phyloP scores from a whole-genome alignment of 1,140 invertebrate genomes.

The Neodiprion fabricii region DNA sequence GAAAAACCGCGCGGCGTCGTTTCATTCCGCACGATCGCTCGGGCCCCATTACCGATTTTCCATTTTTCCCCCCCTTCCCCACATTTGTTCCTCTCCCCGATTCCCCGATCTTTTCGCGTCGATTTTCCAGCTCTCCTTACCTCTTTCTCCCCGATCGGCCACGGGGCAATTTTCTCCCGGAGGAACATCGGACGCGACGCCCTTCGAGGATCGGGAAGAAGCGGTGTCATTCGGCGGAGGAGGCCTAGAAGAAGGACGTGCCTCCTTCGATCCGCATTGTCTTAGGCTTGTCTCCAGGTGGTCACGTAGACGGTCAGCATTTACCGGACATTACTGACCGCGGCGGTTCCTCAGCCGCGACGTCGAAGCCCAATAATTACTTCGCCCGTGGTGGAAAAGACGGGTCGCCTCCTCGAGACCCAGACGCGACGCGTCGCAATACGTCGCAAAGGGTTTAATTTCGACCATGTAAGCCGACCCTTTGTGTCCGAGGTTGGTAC shows the following conservation, averaged over 20 bases:
- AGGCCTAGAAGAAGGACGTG: not conserved
- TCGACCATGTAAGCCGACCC: conserved; percentile 41
- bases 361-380: conserved; percentile 36
- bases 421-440: conserved; percentile 30
- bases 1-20: not conserved
- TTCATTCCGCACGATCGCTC: conserved; percentile 39
- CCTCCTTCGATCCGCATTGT: not conserved
- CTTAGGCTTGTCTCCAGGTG: conserved; percentile 1
- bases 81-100: not conserved
- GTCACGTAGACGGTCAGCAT: conserved; percentile 49
- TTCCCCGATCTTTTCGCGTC: conserved; percentile 27
- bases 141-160: not conserved
- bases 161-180: not conserved
- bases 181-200: not conserved
- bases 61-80: conserved; percentile 16
- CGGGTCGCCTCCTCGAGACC: conserved; percentile 12
- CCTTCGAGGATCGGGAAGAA: too few species aligned
- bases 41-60: conserved; percentile 47
- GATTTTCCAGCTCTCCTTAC: conserved; percentile 30
- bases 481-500: too few species aligned
- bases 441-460: conserved; percentile 51
- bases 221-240: not conserved
- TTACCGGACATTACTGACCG: conserved; percentile 39
- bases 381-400: conserved; percentile 19
- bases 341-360: conserved; percentile 16